Evolutionary conservation across 1,140 invertebrate species (phyloP).

Genomic region (Drosophila hydei): DNA sequence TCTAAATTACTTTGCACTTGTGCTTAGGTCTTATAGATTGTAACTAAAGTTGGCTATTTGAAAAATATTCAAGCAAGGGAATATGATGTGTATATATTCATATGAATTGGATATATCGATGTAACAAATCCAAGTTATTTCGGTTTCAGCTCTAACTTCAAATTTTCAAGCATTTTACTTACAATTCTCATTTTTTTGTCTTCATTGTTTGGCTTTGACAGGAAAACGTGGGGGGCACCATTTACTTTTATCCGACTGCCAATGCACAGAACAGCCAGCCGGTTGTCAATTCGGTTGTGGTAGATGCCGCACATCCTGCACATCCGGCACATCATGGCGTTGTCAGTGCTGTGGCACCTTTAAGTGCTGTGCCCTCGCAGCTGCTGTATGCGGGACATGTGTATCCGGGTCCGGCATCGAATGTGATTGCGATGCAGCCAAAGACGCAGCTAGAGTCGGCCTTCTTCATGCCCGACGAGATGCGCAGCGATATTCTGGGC

Average conservation of each 20-base stretch:
- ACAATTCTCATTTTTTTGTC: background rate
- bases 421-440: conserved; percentile 83
- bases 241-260: conserved; percentile 93
- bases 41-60: too few species aligned
- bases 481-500: conserved; percentile 90
- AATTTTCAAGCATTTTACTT: background rate
- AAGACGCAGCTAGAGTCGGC: conserved; percentile 85
- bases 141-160: background rate
- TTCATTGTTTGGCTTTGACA: conserved; percentile 80
- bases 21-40: too few species aligned
- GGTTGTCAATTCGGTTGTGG: conserved; percentile 75
- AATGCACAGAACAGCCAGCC: conserved; percentile 81
- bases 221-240: conserved; percentile 97
- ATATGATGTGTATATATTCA: too few species aligned
- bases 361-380: conserved; percentile 55
- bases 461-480: conserved; percentile 91
- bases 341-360: conserved; percentile 56
- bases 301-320: conserved; percentile 60
- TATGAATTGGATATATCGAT: too few species aligned
- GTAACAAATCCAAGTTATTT: too few species aligned
- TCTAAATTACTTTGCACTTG: too few species aligned
- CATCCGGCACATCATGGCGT: conserved; percentile 66
- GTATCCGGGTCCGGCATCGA: conserved; percentile 84
- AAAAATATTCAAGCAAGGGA: too few species aligned
- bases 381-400: conserved; percentile 78